Conservation (phyloP, 2,113 vertebrate species). For the Hassar affinis region DNA sequence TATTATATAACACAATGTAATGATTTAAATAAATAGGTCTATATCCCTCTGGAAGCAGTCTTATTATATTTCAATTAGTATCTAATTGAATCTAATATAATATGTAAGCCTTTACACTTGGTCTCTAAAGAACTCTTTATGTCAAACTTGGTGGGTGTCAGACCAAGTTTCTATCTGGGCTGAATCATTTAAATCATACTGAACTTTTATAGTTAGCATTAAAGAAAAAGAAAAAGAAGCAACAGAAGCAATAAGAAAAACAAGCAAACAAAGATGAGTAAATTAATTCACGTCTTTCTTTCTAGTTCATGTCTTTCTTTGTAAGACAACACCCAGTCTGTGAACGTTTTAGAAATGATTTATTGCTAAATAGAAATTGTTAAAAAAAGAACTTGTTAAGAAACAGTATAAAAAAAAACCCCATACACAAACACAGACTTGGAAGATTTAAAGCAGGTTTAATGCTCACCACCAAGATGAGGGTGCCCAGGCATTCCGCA, state of each 20-base stretch:
- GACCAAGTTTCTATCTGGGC: background rate
- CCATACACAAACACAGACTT: background rate
- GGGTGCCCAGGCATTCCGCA: slow-evolving; percentile 81
- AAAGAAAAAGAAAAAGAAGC: no score
- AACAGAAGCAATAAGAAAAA: no score
- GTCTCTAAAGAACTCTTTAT: background rate
- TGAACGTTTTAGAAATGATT: background rate
- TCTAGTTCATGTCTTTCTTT: background rate
- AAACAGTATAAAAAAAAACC: no score
- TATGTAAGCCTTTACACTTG: background rate
- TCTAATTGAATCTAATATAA: background rate
- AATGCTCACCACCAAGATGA: slow-evolving; percentile 82
- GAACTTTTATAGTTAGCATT: background rate
- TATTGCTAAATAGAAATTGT: background rate
- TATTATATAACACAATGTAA: no score
- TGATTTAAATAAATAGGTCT: background rate
- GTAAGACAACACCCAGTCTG: background rate
- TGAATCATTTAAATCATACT: no score
- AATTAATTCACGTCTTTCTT: background rate
- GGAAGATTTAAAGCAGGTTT: slow-evolving; percentile 6
- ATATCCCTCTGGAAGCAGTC: background rate
- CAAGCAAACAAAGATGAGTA: background rate
- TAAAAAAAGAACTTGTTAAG: no score
- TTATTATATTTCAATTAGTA: background rate
- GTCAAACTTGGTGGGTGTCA: background rate